phyloP scores from a whole-genome alignment of 1,140 invertebrate species.

The Plectrocnemia conspersa region DNA sequence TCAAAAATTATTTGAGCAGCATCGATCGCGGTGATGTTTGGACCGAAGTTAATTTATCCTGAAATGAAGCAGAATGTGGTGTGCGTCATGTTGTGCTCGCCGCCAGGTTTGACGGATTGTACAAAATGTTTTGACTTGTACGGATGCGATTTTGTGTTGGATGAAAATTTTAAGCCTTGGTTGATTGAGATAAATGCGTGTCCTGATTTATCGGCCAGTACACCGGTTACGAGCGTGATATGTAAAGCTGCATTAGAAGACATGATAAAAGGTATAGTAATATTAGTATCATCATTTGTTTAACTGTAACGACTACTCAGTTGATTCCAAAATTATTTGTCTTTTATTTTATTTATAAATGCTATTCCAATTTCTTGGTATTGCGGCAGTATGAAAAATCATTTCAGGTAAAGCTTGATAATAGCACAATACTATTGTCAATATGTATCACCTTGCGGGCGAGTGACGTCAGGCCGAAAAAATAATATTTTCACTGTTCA shows the following conservation, averaged over 20 bases:
- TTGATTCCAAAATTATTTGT: background rate
- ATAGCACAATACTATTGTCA: too few relatives aligned
- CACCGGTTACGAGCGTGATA: conserved; percentile 74
- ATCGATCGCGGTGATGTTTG: conserved; percentile 50
- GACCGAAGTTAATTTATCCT: conserved; percentile 71
- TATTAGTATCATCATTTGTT: background rate
- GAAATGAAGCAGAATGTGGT: conserved; percentile 82
- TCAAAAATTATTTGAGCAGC: conserved; percentile 63
- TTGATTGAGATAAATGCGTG: conserved; percentile 91
- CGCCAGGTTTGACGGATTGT: conserved; percentile 68
- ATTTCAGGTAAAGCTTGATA: too few relatives aligned
- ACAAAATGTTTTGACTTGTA: conserved; percentile 85
- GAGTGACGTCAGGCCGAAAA: too few relatives aligned
- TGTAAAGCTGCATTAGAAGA: conserved; percentile 80
- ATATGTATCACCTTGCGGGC: too few relatives aligned
- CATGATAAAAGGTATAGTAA: conserved; percentile 72
- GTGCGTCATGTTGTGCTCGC: conserved; percentile 70
- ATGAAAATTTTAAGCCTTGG: conserved; percentile 82
- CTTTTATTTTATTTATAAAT: too few relatives aligned
- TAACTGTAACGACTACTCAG: background rate
- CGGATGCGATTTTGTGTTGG: conserved; percentile 87
- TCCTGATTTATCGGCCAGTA: conserved; percentile 78
- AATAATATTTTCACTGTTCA: too few relatives aligned
- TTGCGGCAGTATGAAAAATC: too few relatives aligned
- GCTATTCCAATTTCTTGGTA: too few relatives aligned